Conservation (phyloP, 2,797 vertebrate genomes). For the Artibeus lituratus region DNA sequence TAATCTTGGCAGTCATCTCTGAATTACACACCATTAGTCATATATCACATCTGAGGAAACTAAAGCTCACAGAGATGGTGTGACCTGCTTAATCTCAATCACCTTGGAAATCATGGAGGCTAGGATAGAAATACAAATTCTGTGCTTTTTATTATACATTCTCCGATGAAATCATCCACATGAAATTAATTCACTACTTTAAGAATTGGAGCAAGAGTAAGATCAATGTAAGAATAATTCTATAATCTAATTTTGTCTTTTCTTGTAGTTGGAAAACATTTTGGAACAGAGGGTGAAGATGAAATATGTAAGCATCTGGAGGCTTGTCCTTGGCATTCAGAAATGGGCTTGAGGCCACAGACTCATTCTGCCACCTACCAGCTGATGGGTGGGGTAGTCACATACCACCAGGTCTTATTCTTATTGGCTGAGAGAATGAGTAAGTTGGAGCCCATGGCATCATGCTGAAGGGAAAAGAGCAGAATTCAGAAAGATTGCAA, state of each 20-base stretch:
- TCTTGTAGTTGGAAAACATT: constrained; percentile 55
- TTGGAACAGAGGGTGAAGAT: constrained; percentile 55
- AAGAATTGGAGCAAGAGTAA: constrained; percentile 51
- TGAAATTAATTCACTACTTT: constrained; percentile 64
- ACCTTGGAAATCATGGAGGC: constrained; percentile 1
- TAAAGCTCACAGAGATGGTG: neutral
- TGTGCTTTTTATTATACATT: constrained; percentile 41
- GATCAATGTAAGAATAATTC: constrained; percentile 60
- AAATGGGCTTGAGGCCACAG: constrained; percentile 42
- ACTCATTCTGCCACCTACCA: constrained; percentile 54
- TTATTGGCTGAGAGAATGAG: neutral
- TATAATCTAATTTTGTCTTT: constrained; percentile 55
- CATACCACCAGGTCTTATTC: neutral
- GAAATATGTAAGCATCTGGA: constrained; percentile 54
- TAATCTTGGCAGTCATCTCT: neutral
- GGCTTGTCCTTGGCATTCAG: constrained; percentile 62
- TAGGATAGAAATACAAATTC: constrained; percentile 45
- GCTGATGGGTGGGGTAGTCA: constrained; percentile 25
- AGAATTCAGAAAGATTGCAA: neutral
- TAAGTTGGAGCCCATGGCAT: neutral
- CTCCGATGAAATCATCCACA: constrained; percentile 34
- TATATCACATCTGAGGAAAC: neutral
- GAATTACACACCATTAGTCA: neutral
- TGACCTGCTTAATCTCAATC: constrained; percentile 29
- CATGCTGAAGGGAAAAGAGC: neutral